These are phyloP conservation scores for Oscheius sp. DNA, from an alignment of 2,888 invertebrate species.

Conservation along the genomic window DNA sequence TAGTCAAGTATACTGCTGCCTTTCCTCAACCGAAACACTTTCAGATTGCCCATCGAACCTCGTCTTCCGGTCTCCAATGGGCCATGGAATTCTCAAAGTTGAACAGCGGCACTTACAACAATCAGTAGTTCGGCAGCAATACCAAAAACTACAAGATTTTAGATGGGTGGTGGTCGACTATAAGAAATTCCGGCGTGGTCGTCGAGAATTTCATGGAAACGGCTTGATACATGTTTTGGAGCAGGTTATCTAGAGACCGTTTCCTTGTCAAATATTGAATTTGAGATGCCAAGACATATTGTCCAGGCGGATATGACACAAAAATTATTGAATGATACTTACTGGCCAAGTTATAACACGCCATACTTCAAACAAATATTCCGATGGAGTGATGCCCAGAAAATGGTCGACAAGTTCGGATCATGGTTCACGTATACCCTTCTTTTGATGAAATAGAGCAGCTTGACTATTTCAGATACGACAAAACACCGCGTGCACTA, in stretches of 20 bases:
- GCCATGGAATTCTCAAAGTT: conserved; percentile 77
- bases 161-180: conserved; percentile 81
- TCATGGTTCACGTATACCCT: conserved; percentile 78
- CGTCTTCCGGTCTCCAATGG: conserved; percentile 56
- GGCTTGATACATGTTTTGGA: conserved; percentile 83
- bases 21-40: background rate
- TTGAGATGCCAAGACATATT: conserved; percentile 58
- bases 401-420: conserved; percentile 77
- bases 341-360: conserved; percentile 83
- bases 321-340: conserved; percentile 76
- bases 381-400: conserved; percentile 79
- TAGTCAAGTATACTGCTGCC: conserved; percentile 21
- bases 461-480: conserved; percentile 42
- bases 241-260: conserved; percentile 79
- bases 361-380: conserved; percentile 79
- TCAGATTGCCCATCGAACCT: conserved; percentile 52
- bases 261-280: background rate
- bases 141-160: no score
- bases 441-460: background rate
- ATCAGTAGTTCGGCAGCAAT: no score
- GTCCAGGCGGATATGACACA: conserved; percentile 64
- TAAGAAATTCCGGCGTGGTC: conserved; percentile 72
- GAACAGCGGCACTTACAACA: conserved; percentile 85
- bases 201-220: conserved; percentile 32
- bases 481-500: conserved; percentile 73